These are phyloP conservation scores for Pangasianodon hypophthalmus DNA, from an alignment of 2,113 vertebrate genomes.

Conservation along the genomic window DNA sequence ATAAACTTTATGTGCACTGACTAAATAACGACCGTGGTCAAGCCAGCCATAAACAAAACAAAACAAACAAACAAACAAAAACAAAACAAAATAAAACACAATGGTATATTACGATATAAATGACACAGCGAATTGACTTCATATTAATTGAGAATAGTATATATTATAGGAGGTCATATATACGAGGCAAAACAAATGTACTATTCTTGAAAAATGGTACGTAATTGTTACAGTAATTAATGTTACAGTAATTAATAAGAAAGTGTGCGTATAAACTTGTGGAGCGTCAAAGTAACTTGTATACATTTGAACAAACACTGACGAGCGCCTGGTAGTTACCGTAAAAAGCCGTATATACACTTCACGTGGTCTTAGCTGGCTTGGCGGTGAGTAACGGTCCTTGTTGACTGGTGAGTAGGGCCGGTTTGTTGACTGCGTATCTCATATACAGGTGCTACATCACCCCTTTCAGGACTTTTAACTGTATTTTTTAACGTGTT, in stretches of 20 bases:
- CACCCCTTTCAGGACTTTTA: too few relatives aligned
- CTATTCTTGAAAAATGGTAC: not conserved
- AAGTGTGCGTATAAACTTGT: not conserved
- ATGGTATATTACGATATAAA: not conserved
- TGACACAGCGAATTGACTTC: not conserved
- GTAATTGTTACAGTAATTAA: not conserved
- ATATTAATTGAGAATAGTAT: not conserved
- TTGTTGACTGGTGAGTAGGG: too few relatives aligned
- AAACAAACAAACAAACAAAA: too few relatives aligned
- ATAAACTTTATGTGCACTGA: not conserved
- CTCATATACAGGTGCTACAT: too few relatives aligned
- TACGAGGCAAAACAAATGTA: not conserved
- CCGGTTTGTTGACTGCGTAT: too few relatives aligned
- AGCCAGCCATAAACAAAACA: not conserved
- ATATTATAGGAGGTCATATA: too few relatives aligned
- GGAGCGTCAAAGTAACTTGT: not conserved
- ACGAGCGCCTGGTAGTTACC: not conserved
- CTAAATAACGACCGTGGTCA: not conserved
- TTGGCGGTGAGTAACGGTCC: too few relatives aligned
- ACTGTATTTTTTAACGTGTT: too few relatives aligned
- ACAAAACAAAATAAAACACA: too few relatives aligned
- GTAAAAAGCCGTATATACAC: not conserved
- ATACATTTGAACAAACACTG: not conserved
- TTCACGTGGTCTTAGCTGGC: too few relatives aligned
- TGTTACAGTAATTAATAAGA: not conserved